A percentile compares a stretch with the other conserved stretches of the same genome.
These are phyloP conservation scores for Seriola dumerili DNA, from an alignment of 2,113 vertebrate genomes.

Conservation along the genomic window DNA sequence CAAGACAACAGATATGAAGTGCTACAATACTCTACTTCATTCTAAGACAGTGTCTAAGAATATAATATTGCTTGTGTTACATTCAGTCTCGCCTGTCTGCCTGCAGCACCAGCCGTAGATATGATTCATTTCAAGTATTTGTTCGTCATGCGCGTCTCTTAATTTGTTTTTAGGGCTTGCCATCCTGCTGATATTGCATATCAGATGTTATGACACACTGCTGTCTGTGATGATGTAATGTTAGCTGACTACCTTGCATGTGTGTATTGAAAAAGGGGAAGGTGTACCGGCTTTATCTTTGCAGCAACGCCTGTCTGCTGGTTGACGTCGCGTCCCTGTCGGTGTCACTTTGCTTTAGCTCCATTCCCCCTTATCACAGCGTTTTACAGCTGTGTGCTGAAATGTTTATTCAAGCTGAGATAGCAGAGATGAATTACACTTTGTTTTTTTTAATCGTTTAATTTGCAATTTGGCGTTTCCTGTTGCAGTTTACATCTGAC, in stretches of 20 bases:
- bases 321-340: slow-evolving; percentile 33
- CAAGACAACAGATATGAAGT: not conserved
- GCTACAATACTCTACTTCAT: not conserved
- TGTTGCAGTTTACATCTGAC: not conserved
- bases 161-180: slow-evolving; percentile 64
- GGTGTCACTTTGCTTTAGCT: slow-evolving; percentile 3
- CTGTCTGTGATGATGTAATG: slow-evolving; percentile 51
- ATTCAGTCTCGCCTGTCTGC: not conserved
- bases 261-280: slow-evolving; percentile 35
- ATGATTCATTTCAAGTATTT: slow-evolving; percentile 28
- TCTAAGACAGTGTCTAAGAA: not conserved
- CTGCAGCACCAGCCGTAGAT: slow-evolving; percentile 5
- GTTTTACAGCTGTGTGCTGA: slow-evolving; percentile 38
- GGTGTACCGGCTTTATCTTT: slow-evolving; percentile 50
- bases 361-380: not conserved
- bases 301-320: not conserved
- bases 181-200: slow-evolving; percentile 34
- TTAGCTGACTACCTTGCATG: slow-evolving; percentile 17
- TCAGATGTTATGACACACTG: slow-evolving; percentile 38
- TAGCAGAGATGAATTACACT: not conserved
- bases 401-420: slow-evolving; percentile 30
- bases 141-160: not conserved
- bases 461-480: not conserved
- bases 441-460: not conserved
- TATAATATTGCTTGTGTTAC: no score